Percentiles rank a stretch among this genome's conserved stretches.
Conservation (phyloP, 2,797 vertebrate genomes). For the Channa striata region DNA sequence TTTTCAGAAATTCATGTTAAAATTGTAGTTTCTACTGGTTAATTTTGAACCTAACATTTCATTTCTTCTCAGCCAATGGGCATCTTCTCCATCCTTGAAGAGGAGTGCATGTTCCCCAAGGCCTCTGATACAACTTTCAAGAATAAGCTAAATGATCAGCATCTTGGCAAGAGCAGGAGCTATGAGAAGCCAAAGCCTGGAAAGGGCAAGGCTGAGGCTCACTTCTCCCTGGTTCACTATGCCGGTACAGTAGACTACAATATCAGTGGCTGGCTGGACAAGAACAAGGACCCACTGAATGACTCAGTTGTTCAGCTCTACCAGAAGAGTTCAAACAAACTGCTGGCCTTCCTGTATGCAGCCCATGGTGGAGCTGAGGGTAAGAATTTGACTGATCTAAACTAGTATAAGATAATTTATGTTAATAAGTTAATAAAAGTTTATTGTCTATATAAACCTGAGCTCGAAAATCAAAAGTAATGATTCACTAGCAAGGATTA, state of each 20-base stretch:
- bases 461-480: too few species aligned
- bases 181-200: slow-evolving; percentile 86
- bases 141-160: slow-evolving; percentile 91
- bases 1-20: too few species aligned
- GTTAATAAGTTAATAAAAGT: too few species aligned
- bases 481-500: too few species aligned
- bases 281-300: slow-evolving; percentile 92
- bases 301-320: slow-evolving; percentile 89
- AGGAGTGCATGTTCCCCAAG: slow-evolving; percentile 91
- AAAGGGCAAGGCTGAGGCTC: slow-evolving; percentile 89
- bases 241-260: slow-evolving; percentile 91
- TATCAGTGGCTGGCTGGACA: slow-evolving; percentile 88
- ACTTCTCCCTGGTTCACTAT: slow-evolving; percentile 89
- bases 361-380: slow-evolving; percentile 88
- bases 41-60: too few species aligned
- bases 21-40: too few species aligned
- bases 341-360: slow-evolving; percentile 82
- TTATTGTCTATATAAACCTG: too few species aligned
- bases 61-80: slow-evolving; percentile 73
- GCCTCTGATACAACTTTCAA: slow-evolving; percentile 86
- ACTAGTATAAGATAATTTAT: too few species aligned
- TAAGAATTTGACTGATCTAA: too few species aligned
- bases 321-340: slow-evolving; percentile 88
- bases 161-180: slow-evolving; percentile 86
- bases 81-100: slow-evolving; percentile 87